Evolutionary conservation across 2,797 vertebrate genomes (phyloP).

Genomic region (Aphelocoma californica): DNA sequence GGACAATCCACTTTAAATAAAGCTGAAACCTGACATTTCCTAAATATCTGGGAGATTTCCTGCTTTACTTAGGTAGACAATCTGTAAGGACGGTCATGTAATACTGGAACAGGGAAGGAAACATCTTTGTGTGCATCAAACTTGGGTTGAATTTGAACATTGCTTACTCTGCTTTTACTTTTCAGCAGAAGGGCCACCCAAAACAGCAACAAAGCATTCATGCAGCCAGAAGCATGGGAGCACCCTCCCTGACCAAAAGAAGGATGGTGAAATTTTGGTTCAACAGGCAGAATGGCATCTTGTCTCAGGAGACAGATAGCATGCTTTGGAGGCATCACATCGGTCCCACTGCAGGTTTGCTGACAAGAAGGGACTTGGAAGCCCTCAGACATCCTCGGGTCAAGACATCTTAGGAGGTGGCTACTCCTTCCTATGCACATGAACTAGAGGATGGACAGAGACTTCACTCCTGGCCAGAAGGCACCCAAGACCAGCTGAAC

Average conservation of each 20-base stretch:
- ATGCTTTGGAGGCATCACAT: rapidly evolving
- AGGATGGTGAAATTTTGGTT: background rate
- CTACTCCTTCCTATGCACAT: background rate
- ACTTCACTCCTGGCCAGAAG: background rate
- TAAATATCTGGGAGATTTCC: background rate
- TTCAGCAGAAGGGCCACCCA: background rate
- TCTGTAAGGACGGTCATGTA: rapidly evolving
- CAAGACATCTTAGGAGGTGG: background rate
- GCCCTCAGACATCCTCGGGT: rapidly evolving
- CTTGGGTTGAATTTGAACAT: background rate
- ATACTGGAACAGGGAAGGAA: background rate
- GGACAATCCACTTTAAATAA: background rate
- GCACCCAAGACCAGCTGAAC: background rate
- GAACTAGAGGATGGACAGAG: background rate
- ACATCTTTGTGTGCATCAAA: too few species aligned
- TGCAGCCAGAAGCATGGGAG: rapidly evolving
- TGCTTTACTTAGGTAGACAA: background rate
- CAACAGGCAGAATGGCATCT: background rate
- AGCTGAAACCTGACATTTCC: background rate
- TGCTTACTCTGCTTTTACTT: background rate
- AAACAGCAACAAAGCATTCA: background rate
- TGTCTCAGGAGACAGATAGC: rapidly evolving
- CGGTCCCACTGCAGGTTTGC: background rate
- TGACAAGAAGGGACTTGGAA: background rate
- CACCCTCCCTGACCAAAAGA: rapidly evolving